Conservation (phyloP, 2,113 vertebrate genomes). For the Brachionichthys hirsutus region DNA sequence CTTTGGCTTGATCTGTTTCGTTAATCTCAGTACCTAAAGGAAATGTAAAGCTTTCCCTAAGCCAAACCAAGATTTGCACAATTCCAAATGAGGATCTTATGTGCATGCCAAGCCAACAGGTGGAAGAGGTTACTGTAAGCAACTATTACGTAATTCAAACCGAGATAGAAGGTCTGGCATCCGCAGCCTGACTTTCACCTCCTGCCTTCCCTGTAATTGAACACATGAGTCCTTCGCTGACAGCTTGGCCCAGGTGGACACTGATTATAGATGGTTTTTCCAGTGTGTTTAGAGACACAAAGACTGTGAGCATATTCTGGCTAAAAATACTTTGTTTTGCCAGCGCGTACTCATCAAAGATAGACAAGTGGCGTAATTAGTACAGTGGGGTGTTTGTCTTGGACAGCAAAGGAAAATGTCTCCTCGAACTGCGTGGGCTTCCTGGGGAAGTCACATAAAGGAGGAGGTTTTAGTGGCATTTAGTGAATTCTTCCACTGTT, state of each 20-base stretch:
- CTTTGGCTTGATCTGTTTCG: not conserved
- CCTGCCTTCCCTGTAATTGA: conserved; percentile 59
- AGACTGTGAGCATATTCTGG: conserved; percentile 39
- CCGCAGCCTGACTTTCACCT: conserved; percentile 38
- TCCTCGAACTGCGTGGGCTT: conserved; percentile 24
- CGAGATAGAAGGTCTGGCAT: conserved; percentile 50
- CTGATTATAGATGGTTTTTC: conserved; percentile 50
- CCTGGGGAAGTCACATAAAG: conserved; percentile 27
- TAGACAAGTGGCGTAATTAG: conserved; percentile 26
- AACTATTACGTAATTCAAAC: conserved; percentile 55
- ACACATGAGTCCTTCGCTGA: conserved; percentile 54
- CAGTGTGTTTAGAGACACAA: conserved; percentile 34
- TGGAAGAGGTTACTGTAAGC: conserved; percentile 48
- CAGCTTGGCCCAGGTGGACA: conserved; percentile 46
- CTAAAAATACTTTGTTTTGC: conserved; percentile 27
- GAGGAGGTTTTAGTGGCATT: conserved; percentile 19
- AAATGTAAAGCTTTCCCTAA: conserved; percentile 3
- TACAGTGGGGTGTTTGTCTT: conserved; percentile 13
- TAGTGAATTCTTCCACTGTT: conserved; percentile 31
- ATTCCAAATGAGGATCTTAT: conserved; percentile 1
- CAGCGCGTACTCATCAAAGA: conserved; percentile 26
- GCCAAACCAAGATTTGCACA: not conserved
- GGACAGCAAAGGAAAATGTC: conserved; percentile 19
- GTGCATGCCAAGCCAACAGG: conserved; percentile 20
- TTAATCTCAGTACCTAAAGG: not conserved